These are phyloP conservation scores for Phorcus lineatus DNA, from an alignment of 2,888 invertebrate species.

Conservation along the genomic window DNA sequence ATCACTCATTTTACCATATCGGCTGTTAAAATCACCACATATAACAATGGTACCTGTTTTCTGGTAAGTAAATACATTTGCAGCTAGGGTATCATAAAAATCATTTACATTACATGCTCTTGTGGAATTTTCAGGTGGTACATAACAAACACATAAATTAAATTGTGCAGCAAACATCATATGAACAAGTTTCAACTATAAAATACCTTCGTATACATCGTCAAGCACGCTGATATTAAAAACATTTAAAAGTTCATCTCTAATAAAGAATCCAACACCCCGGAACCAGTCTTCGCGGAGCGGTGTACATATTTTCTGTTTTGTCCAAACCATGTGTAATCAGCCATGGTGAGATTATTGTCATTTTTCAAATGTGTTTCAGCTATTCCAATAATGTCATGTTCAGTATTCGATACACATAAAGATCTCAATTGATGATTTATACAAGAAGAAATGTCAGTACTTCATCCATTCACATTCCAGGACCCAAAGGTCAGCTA, in stretches of 20 bases:
- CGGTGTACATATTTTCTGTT: slow-evolving; percentile 4
- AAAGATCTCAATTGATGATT: too few relatives aligned
- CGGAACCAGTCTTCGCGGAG: background rate
- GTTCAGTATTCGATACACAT: background rate
- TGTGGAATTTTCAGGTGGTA: background rate
- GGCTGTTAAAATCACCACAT: too few relatives aligned
- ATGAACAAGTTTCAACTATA: background rate
- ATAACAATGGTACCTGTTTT: background rate
- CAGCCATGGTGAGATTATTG: background rate
- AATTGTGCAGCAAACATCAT: background rate
- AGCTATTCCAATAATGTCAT: slow-evolving; percentile 25
- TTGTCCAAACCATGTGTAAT: slow-evolving; percentile 15
- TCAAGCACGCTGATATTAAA: background rate
- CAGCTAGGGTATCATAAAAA: background rate
- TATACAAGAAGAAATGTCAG: too few relatives aligned
- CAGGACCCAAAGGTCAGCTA: too few relatives aligned
- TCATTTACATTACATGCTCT: too few relatives aligned
- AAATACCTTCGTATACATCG: too few relatives aligned
- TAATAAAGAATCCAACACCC: too few relatives aligned
- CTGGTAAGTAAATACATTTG: background rate
- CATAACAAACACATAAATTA: background rate
- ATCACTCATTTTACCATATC: background rate
- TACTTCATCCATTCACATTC: too few relatives aligned
- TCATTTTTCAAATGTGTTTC: background rate
- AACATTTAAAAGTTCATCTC: too few relatives aligned